Percentiles rank a stretch among this genome's conserved stretches.
Evolutionary conservation across 2,113 vertebrate species (phyloP).

Genomic region (Pionites leucogaster): DNA sequence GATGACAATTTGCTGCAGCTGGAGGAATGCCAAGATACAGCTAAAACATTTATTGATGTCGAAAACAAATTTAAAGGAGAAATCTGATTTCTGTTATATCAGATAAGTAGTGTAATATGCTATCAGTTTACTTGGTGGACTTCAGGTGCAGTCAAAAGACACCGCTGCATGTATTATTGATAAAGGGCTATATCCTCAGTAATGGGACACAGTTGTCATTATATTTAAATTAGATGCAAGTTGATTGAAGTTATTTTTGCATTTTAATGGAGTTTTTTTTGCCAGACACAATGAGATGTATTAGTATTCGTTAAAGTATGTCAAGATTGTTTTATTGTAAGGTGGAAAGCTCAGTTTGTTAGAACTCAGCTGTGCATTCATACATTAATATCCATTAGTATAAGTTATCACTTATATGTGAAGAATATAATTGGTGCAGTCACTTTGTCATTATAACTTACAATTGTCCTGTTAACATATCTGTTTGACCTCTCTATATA

Average conservation of each 20-base stretch:
- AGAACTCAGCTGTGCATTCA: not conserved
- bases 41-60: not conserved
- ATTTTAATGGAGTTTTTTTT: not conserved
- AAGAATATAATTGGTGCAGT: not conserved
- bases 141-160: not conserved
- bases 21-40: not conserved
- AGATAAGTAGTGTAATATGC: not conserved
- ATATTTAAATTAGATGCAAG: not conserved
- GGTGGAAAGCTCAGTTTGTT: not conserved
- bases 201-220: not conserved
- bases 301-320: not conserved
- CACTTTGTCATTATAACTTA: not conserved
- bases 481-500: not conserved
- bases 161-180: not conserved
- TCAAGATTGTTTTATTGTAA: not conserved
- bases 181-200: not conserved
- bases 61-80: not conserved
- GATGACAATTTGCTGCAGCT: not conserved
- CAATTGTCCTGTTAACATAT: not conserved
- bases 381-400: not conserved
- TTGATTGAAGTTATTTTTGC: constrained; percentile 4
- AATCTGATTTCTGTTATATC: not conserved
- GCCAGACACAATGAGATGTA: not conserved
- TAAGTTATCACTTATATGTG: not conserved
- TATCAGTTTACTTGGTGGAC: not conserved